Base-by-base conservation (phyloP, 2,888 invertebrate genomes). In the Agrochola circellaris region DNA sequence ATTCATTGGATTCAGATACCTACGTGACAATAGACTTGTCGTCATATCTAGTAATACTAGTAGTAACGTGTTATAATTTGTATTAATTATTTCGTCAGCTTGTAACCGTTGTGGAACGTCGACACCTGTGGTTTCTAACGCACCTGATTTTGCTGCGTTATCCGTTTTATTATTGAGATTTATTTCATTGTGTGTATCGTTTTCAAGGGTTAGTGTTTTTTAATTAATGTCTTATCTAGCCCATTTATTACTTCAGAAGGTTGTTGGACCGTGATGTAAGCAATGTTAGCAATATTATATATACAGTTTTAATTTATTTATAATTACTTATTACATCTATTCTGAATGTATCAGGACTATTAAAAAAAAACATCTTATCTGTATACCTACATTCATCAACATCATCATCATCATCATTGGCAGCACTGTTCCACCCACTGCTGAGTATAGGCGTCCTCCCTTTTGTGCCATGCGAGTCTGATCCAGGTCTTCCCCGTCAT, bases 21-120 rank as follows among this genome's bases (percentile, higher is more conserved):
- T 73, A 81, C 83, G 83, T 84, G 85, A 82, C 85, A 70, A 64
- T 75, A 64, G 56, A 61, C 82, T 60, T 71, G 75, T 84, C 85
- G 69, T 61, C 72, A 56, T 85, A 78, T 82, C 74, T 78, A 73
- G 48, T 60, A 69, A 73, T 30, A 54, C 64, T 45, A 66, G 61
- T 72, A 60, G 61, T 61, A 75, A 66, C 81, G 61, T 74, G 81
- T 66, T 67, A 58, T 62, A 38, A 81, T 73, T 77, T 77, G 38
- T 71, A 58, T 54, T 1, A 45, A 73, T 77, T 72, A 84, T 77
- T 84, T 80, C 66, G 20, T 80, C 81, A 80, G 65, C 34, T 9
- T 64, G 20, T 54, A 75, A 54, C 9, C 3, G 6, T 42, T 51
- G 58, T 38, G 20, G 60, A 68, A 34, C 66, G 30, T 62, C 45